Conservation (phyloP, 1,140 invertebrate species). For the Aricia agestis region DNA sequence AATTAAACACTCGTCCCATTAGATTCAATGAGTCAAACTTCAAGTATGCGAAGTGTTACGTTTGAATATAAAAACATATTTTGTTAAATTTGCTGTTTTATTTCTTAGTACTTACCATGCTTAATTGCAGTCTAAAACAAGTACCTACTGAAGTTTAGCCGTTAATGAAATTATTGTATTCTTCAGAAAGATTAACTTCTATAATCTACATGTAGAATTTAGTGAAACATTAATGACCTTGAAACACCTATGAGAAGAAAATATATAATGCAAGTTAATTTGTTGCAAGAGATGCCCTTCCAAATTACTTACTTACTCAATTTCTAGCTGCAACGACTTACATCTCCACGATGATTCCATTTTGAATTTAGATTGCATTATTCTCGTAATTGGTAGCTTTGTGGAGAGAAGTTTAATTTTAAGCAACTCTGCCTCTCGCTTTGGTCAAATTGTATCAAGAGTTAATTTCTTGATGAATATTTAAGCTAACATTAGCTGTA, state of each 20-base stretch:
- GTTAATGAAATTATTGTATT: no score
- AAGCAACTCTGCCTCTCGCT: background rate
- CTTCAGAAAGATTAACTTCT: no score
- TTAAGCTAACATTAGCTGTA: no score
- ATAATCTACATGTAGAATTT: no score
- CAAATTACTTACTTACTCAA: background rate
- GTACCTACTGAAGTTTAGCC: background rate
- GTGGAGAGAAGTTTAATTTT: background rate
- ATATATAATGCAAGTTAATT: background rate
- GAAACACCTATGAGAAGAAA: background rate
- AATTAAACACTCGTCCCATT: slow-evolving; percentile 37
- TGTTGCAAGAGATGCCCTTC: background rate
- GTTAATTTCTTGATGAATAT: no score
- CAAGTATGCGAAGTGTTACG: slow-evolving; percentile 37
- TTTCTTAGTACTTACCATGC: background rate
- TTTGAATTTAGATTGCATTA: background rate
- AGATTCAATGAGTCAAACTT: slow-evolving; percentile 45
- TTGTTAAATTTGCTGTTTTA: slow-evolving; percentile 27
- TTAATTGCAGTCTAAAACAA: background rate
- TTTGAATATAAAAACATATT: slow-evolving; percentile 38
- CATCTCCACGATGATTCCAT: background rate
- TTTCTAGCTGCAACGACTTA: background rate
- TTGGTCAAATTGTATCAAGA: no score
- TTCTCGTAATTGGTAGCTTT: background rate
- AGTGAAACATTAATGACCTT: no score